Evolutionary conservation across 2,888 invertebrate genomes (phyloP), one percentile per base, ranked within the genome.

Genomic region (Dioctria rufipes): DNA sequence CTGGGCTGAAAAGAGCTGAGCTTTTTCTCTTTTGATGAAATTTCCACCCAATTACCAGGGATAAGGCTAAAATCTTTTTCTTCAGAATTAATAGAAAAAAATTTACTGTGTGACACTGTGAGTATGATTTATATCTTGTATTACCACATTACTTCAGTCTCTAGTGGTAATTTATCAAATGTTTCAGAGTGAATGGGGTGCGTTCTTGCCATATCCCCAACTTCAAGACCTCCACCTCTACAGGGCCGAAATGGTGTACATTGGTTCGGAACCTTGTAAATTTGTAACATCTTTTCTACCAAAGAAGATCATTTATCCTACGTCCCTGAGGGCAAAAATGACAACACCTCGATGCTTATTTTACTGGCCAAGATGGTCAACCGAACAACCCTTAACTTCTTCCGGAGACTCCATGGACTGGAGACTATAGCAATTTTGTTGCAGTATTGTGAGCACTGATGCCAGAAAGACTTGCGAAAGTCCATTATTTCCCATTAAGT

Each of bases 401-500:
- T 42, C 54, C 58, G 54, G 63, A 43, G 25, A 25, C 25, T 25
- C 25, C 25, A 25, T 25, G 25, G 25, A 25, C 25, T 25, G 25
- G 2, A 25, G 25, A 25, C 25, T 25, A 25, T 25, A 25, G 2
- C 25, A 25, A 25, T 25, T 25, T 25, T 25, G 25, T 25, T 49
- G 42, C 54, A 8, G 3, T 60, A 42, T 5, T 3, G n/a, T 40
- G 0, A 25, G 58, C 65, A 78, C 4, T 78, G 63, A 49, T 61
- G 43, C 54, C 25, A 54, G 37, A 5, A 78, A 67, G 40, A 43
- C n/a, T 5, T 40, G 39, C 6, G 63, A 63, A 54, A 67, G 43
- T 80, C 79, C 79, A 80, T 80, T 80, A 80, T 80, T 80, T 80
- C 69, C 79, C 69, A 80, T 80, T 80, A 80, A 69, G 67, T 69